Percentiles rank a stretch among this genome's conserved stretches.
phyloP scores from a whole-genome alignment of 2,888 invertebrate species.

The Sarcophaga subvicina region DNA sequence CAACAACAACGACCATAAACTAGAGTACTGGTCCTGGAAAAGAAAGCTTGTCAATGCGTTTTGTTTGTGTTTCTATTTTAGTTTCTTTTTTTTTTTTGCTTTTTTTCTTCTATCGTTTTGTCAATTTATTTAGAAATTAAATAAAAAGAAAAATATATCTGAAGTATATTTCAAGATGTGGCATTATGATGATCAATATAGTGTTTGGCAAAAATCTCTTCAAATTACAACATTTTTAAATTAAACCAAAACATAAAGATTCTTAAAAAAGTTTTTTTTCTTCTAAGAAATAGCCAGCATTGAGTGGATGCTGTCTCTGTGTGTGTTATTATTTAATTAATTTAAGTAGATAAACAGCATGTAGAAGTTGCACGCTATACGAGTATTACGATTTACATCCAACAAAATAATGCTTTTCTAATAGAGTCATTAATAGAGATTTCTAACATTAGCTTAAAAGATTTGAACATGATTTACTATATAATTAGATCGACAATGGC shows the following conservation, averaged over 20 bases:
- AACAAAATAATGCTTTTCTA: slow-evolving; percentile 8
- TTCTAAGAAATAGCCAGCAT: slow-evolving; percentile 41
- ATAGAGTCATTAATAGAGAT: slow-evolving; percentile 45
- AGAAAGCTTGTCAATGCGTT: neutral
- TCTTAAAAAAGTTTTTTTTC: neutral
- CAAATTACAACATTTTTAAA: too few species aligned
- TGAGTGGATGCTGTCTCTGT: neutral
- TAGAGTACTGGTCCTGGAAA: neutral
- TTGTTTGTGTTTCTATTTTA: slow-evolving; percentile 8
- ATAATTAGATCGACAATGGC: neutral
- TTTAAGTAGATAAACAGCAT: slow-evolving; percentile 34
- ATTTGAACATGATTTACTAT: slow-evolving; percentile 11
- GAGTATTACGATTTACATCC: neutral
- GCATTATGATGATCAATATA: neutral
- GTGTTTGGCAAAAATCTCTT: neutral
- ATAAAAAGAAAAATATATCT: too few species aligned
- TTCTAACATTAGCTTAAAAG: slow-evolving; percentile 2
- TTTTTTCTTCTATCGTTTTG: slow-evolving; percentile 28
- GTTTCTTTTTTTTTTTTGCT: neutral
- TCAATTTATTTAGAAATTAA: neutral
- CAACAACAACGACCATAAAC: slow-evolving; percentile 17
- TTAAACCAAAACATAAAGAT: too few species aligned
- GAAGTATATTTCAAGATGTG: too few species aligned
- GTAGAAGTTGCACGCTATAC: neutral
- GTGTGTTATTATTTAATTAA: slow-evolving; percentile 47